Conservation (phyloP, 2,888 invertebrate species). For the Gymnocheta viridis region DNA sequence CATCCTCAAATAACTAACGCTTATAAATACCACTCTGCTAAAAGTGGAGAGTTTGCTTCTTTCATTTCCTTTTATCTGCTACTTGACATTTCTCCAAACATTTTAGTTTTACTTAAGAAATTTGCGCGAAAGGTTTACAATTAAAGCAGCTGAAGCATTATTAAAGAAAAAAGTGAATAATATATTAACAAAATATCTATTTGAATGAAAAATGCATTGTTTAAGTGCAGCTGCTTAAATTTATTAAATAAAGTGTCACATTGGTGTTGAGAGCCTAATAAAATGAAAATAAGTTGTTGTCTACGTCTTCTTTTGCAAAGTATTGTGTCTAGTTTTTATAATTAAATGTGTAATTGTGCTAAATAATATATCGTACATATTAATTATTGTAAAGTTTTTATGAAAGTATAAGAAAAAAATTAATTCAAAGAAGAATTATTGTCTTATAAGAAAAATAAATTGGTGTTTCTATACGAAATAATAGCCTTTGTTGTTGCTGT, state of each 20-base stretch:
- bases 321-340: not conserved
- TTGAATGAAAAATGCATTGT: not conserved
- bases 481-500: not conserved
- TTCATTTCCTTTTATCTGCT: not conserved
- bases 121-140: not conserved
- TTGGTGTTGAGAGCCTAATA: not conserved
- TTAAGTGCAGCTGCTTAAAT: not conserved
- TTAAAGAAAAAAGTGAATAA: not conserved
- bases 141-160: not conserved
- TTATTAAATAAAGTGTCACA: not conserved
- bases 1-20: not conserved
- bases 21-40: not conserved
- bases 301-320: not conserved
- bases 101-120: not conserved
- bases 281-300: not conserved
- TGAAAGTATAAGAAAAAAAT: not conserved
- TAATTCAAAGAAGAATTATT: not conserved
- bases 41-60: not conserved
- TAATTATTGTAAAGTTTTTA: not conserved
- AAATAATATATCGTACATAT: not conserved
- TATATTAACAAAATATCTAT: not conserved
- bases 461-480: too few relatives aligned
- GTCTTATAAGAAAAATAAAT: too few relatives aligned
- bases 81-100: not conserved
- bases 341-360: not conserved